Conservation (phyloP, 1,140 invertebrate species). For the Euwallacea fornicatus region DNA sequence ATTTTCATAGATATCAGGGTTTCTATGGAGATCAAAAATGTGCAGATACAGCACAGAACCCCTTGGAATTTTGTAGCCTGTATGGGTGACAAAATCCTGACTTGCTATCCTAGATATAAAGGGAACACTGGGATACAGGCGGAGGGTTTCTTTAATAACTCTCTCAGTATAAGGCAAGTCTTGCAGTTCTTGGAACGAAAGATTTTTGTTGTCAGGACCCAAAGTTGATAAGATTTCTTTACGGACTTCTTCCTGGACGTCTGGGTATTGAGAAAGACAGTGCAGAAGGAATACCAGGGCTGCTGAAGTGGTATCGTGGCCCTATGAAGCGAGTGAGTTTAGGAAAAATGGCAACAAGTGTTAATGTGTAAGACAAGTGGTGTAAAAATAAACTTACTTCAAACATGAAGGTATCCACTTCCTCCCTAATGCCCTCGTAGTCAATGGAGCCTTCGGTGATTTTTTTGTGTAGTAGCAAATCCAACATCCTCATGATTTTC, state of each 20-base stretch:
- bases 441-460: slow-evolving; percentile 60
- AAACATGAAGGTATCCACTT: slow-evolving; percentile 87
- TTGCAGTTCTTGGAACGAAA: slow-evolving; percentile 65
- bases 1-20: slow-evolving; percentile 58
- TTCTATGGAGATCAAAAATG: slow-evolving; percentile 44
- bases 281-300: slow-evolving; percentile 62
- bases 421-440: slow-evolving; percentile 74
- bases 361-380: background rate
- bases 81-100: slow-evolving; percentile 56
- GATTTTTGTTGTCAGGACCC: slow-evolving; percentile 51
- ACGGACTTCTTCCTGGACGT: slow-evolving; percentile 62
- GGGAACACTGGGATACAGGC: slow-evolving; percentile 71
- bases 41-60: slow-evolving; percentile 36
- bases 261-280: slow-evolving; percentile 56
- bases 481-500: slow-evolving; percentile 71
- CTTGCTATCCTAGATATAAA: slow-evolving; percentile 61
- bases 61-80: slow-evolving; percentile 41
- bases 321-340: slow-evolving; percentile 42
- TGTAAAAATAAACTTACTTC: slow-evolving; percentile 57
- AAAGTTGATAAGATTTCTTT: slow-evolving; percentile 69
- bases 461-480: slow-evolving; percentile 67
- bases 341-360: background rate
- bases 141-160: slow-evolving; percentile 66
- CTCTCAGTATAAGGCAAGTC: slow-evolving; percentile 71
- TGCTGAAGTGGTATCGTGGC: slow-evolving; percentile 67